phyloP scores from a whole-genome alignment of 92 coral and sea anemone species.

The Ricordea florida region DNA sequence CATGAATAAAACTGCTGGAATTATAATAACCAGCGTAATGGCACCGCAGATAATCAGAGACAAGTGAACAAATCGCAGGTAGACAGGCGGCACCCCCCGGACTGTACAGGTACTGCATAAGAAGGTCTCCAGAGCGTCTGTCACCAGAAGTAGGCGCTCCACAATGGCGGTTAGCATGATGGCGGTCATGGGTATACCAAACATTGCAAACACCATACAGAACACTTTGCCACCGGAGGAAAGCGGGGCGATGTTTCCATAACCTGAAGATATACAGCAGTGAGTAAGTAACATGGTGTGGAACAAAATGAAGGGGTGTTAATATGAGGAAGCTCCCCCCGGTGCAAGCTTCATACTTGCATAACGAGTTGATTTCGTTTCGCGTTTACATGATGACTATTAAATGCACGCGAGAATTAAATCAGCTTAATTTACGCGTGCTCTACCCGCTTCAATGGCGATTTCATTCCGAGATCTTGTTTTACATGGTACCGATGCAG shows the following conservation, averaged over 20 bases:
- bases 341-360: too few relatives aligned
- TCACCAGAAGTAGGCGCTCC: slow-evolving; percentile 81
- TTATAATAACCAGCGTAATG: slow-evolving; percentile 64
- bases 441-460: too few relatives aligned
- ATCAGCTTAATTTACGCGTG: too few relatives aligned
- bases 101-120: slow-evolving; percentile 69
- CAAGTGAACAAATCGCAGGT: slow-evolving; percentile 85
- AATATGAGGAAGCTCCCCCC: too few relatives aligned
- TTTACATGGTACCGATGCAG: too few relatives aligned
- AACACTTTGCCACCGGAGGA: slow-evolving; percentile 92
- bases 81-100: slow-evolving; percentile 81
- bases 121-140: slow-evolving; percentile 69
- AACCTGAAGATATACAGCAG: slow-evolving; percentile 53
- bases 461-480: too few relatives aligned
- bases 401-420: too few relatives aligned
- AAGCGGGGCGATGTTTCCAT: slow-evolving; percentile 95
- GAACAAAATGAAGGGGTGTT: too few relatives aligned
- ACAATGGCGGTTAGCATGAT: slow-evolving; percentile 96
- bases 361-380: too few relatives aligned
- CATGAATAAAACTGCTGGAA: slow-evolving; percentile 88
- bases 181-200: slow-evolving; percentile 99
- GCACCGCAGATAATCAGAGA: slow-evolving; percentile 72
- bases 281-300: too few relatives aligned
- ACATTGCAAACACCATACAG: slow-evolving; percentile 90
- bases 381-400: too few relatives aligned